Conservation (phyloP, 2,797 vertebrate species). For the Anisognathus igniventris region DNA sequence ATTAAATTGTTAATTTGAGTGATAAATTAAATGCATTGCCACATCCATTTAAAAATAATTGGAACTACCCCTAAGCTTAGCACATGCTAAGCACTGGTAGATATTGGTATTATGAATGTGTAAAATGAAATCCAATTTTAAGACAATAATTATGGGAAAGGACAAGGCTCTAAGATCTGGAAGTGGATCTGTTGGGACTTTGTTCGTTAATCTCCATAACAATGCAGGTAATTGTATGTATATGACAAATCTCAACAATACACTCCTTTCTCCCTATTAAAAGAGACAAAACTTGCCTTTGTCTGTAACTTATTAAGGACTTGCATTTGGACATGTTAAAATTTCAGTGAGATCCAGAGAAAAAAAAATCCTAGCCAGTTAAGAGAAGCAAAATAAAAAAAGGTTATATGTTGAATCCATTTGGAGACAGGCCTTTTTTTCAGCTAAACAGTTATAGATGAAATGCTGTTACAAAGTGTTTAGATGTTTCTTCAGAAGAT, state of each 20-base stretch:
- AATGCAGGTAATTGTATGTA: slow-evolving; percentile 20
- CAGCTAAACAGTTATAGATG: not conserved
- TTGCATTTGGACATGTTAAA: not conserved
- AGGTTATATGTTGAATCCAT: not conserved
- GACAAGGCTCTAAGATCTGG: not conserved
- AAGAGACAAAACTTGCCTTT: not conserved
- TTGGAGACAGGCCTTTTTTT: not conserved
- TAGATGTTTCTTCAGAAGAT: not conserved
- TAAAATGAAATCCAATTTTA: slow-evolving; percentile 3
- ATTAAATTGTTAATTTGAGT: not conserved
- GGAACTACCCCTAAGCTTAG: not conserved
- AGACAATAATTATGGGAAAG: not conserved
- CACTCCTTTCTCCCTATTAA: not conserved
- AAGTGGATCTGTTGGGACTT: slow-evolving; percentile 16
- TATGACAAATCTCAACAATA: not conserved
- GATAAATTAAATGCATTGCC: not conserved
- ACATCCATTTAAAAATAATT: not conserved
- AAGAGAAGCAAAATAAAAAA: not conserved
- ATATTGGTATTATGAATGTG: not conserved
- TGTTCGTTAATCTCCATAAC: slow-evolving; percentile 25
- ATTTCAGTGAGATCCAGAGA: not conserved
- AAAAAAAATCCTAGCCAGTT: not conserved
- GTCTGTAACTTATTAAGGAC: not conserved
- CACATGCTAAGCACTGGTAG: not conserved
- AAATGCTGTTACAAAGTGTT: not conserved